Evolutionary conservation across 2,888 invertebrate species (phyloP).

Genomic region (Hybos culiciformis): DNA sequence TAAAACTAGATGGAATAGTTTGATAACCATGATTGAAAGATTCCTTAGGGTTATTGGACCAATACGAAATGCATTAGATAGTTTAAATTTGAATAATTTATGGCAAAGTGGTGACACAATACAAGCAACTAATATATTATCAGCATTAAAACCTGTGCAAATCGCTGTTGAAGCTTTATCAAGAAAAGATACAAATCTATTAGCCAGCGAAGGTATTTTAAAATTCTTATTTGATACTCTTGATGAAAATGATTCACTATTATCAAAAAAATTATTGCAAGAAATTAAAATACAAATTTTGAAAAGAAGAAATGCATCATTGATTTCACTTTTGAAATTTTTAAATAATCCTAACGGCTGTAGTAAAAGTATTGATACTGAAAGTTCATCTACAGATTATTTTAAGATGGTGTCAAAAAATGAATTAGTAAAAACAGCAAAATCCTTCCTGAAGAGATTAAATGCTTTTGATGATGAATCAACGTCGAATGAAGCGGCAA

Average conservation of each 20-base stretch:
- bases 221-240: background rate
- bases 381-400: too few relatives aligned
- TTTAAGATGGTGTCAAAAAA: too few relatives aligned
- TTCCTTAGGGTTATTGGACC: constrained; percentile 2
- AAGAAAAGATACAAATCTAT: background rate
- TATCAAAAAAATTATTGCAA: background rate
- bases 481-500: too few relatives aligned
- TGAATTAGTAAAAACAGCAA: too few relatives aligned
- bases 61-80: constrained; percentile 1
- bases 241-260: background rate
- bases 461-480: too few relatives aligned
- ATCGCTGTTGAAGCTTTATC: constrained; percentile 1
- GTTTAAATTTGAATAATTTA: constrained; percentile 1
- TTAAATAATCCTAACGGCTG: background rate
- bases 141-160: background rate
- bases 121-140: background rate
- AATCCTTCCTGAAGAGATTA: background rate
- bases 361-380: too few relatives aligned
- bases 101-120: background rate
- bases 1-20: constrained; percentile 1
- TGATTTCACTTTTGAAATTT: background rate
- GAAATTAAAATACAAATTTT: background rate
- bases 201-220: constrained; percentile 1
- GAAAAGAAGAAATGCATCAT: background rate
- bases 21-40: constrained; percentile 3